Evolutionary conservation across 2,113 vertebrate species (phyloP), one percentile per base, ranked within the genome.

Genomic region (Pyxicephalus adspersus): DNA sequence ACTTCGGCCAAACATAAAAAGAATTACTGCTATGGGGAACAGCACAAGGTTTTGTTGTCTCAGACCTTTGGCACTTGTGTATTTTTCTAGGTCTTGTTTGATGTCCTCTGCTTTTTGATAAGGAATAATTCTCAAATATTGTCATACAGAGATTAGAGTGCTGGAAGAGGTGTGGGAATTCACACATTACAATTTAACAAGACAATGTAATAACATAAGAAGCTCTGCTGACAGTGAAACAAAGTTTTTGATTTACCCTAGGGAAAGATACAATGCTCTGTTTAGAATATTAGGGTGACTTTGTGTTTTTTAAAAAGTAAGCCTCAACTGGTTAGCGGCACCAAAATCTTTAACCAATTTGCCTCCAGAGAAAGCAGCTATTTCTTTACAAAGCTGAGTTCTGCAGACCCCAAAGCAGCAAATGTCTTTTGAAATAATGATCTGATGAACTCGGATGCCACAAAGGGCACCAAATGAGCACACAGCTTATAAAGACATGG

Each of bases 291-390:
- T 31, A 31, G 52, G 67, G 78, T 64, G 26, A 81, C 16, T 64
- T 64, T 58, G 22, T 60, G 65, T 73, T 73, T 64, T 81, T 55
- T 64, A 23, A 45, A 64, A 64, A 45, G 58, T 58, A n/a, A 28
- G 58, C 19, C 23, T 60, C 16, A 34, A 64, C 67, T 73, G 64
- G 78, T 50, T 64, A 81, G 23, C 29, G n/a, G 71, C 72, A 26
- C 68, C 45, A 22, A 29, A 63, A 29, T 67, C 61, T 64, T 81
- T 25, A 15, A 73, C 68, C 26, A 81, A 73, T 81, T 55, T 74
- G 45, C 58, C 34, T 51, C 51, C 45, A 28, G 65, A 79, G 52
- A 31, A 51, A 65, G 20, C 45, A 17, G 20, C 61, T 13, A 65
- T 54, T 31, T 57, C 29, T 61, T 54, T 31, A 50, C 45, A 78